Evolutionary conservation across 2,113 vertebrate genomes (phyloP).

Genomic region (Laticauda colubrina): DNA sequence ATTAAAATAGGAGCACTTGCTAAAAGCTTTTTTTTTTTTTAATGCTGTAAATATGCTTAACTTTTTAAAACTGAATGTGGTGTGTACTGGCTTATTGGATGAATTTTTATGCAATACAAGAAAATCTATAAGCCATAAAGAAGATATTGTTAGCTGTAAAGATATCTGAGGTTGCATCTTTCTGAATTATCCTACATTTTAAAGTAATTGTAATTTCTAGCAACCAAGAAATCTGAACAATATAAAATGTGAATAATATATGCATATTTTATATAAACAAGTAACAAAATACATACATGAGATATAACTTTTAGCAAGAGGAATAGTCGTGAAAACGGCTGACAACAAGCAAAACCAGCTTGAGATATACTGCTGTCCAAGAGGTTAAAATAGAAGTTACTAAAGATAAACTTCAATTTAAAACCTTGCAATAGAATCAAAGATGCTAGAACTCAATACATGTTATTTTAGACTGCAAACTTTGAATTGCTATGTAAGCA

Average conservation of each 20-base stretch:
- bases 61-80: slow-evolving; percentile 38
- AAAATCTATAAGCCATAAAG: slow-evolving; percentile 39
- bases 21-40: slow-evolving; percentile 37
- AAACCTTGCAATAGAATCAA: background rate
- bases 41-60: slow-evolving; percentile 25
- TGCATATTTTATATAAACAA: slow-evolving; percentile 34
- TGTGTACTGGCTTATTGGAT: slow-evolving; percentile 22
- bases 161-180: background rate
- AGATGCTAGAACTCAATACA: background rate
- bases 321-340: background rate
- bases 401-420: background rate
- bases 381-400: background rate
- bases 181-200: slow-evolving; percentile 33
- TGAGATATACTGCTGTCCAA: background rate
- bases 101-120: slow-evolving; percentile 21
- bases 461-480: background rate
- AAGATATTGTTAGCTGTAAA: slow-evolving; percentile 40
- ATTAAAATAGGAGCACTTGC: slow-evolving; percentile 42
- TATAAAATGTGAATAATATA: slow-evolving; percentile 33
- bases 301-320: slow-evolving; percentile 2
- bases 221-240: slow-evolving; percentile 23
- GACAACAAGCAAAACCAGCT: background rate
- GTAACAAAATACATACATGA: slow-evolving; percentile 26
- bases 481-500: background rate
- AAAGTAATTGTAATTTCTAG: slow-evolving; percentile 41